Evolutionary conservation across 30 jellyfish, hydroid and myxozoan species (phyloP).

Genomic region (Turritopsis dohrnii): DNA sequence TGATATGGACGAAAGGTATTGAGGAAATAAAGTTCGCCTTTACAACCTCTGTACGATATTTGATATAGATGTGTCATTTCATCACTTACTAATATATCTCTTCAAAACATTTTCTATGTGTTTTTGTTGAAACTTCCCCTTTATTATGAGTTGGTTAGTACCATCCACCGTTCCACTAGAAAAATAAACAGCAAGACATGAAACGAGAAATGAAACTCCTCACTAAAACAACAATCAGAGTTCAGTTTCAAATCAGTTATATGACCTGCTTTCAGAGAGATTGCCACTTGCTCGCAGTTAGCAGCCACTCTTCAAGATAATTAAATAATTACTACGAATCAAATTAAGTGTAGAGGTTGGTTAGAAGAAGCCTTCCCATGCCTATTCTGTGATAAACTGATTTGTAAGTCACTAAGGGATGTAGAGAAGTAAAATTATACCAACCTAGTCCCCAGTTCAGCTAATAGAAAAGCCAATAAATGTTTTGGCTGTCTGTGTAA

Average conservation of each 20-base stretch:
- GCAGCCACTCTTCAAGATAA: no score
- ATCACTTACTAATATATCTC: conserved; percentile 83
- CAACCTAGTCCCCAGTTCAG: conserved; percentile 98
- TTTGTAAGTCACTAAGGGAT: neutral
- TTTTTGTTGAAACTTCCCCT: conserved; percentile 91
- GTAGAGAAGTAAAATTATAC: neutral
- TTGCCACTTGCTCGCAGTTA: no score
- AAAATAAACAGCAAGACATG: neutral
- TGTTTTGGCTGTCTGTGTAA: conserved; percentile 94
- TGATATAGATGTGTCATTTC: neutral
- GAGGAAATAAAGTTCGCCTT: neutral
- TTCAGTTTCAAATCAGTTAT: neutral
- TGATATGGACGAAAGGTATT: no score
- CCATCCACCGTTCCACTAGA: conserved; percentile 98
- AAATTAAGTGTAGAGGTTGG: no score
- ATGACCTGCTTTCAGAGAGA: no score
- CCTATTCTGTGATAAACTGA: neutral
- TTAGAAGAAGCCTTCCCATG: no score
- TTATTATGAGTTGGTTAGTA: conserved; percentile 75
- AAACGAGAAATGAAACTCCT: no score
- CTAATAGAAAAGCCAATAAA: conserved; percentile 84
- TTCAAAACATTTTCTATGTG: conserved; percentile 91
- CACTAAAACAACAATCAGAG: neutral
- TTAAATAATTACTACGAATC: no score
- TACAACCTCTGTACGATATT: neutral